phyloP scores from a whole-genome alignment of 2,888 invertebrate genomes.

The Papilio gigon region DNA sequence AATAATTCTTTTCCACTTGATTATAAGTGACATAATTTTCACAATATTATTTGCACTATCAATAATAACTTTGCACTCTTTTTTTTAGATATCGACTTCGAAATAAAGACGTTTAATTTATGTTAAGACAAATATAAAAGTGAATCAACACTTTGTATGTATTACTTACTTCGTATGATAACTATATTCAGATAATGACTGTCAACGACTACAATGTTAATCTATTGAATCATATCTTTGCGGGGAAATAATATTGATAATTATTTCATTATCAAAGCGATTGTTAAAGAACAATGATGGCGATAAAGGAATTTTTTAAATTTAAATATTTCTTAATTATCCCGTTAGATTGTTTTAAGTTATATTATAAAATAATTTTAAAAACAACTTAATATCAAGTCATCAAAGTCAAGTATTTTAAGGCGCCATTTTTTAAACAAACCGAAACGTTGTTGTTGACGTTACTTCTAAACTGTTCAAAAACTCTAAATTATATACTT shows the following conservation, averaged over 20 bases:
- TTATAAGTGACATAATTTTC: background rate
- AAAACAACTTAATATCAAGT: background rate
- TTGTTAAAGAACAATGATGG: conserved; percentile 8
- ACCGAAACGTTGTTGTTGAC: background rate
- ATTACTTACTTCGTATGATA: too few species aligned
- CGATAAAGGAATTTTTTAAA: background rate
- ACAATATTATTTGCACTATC: background rate
- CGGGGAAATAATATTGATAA: conserved; percentile 64
- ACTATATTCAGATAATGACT: conserved; percentile 47
- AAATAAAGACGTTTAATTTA: conserved; percentile 53
- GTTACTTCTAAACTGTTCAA: background rate
- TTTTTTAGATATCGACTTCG: background rate
- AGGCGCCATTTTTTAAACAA: background rate
- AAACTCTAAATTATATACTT: too few species aligned
- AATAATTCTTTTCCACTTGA: background rate
- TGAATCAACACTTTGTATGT: conserved; percentile 51
- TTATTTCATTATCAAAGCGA: conserved; percentile 50
- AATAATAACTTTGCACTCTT: background rate
- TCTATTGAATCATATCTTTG: conserved; percentile 69
- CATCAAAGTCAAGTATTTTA: background rate
- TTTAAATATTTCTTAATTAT: background rate
- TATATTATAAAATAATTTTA: background rate
- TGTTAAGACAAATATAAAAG: conserved; percentile 54
- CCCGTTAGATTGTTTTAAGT: background rate
- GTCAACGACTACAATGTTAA: conserved; percentile 49